phyloP scores from a whole-genome alignment of 1,140 invertebrate species.

The Zeugodacus cucurbitae region DNA sequence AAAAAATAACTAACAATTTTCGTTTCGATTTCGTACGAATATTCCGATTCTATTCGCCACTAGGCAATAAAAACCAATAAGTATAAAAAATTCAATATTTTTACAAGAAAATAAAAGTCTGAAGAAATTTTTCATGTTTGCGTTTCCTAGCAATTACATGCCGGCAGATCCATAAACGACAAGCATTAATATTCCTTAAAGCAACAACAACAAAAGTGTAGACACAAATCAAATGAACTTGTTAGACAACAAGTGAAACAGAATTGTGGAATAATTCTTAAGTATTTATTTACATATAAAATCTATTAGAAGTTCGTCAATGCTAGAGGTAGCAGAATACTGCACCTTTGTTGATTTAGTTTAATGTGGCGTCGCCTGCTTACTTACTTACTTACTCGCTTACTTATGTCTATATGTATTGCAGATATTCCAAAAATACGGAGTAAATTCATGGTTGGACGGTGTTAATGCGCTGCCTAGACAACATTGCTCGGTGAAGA shows the following conservation, averaged over 20 bases:
- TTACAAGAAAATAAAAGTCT: neutral
- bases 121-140: neutral
- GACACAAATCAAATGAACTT: neutral
- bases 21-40: neutral
- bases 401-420: neutral
- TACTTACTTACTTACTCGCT: neutral
- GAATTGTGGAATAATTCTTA: neutral
- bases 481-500: neutral
- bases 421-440: neutral
- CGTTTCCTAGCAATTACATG: slow-evolving; percentile 4
- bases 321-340: neutral
- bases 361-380: neutral
- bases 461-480: slow-evolving; percentile 32
- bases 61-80: neutral
- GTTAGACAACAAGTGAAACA: neutral
- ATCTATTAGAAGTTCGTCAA: neutral
- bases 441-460: neutral
- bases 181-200: neutral
- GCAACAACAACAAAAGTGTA: neutral
- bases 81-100: no score
- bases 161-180: neutral
- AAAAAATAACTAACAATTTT: neutral
- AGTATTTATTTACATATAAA: neutral
- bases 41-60: neutral
- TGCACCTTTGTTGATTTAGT: neutral